Evolutionary conservation across 1,140 invertebrate genomes (phyloP), one percentile per base, ranked within the genome.

Genomic region (Cotesia glomerata): DNA sequence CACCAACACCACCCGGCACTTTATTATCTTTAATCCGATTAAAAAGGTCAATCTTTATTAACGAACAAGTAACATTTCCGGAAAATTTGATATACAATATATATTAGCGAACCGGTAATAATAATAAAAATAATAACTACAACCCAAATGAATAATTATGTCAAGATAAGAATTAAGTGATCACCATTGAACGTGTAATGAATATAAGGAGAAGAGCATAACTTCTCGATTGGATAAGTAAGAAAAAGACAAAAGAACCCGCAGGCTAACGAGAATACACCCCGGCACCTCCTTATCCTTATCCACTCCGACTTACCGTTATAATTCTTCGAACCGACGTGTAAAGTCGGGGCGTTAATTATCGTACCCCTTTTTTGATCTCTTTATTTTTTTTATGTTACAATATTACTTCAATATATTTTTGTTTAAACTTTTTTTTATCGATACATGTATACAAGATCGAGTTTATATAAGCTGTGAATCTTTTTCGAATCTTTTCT

Each of bases 281-380:
- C 70, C 49, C 51, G 54, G 58, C 70, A 72, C 62, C 52, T 72
- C 68, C 74, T 71, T 63, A 65, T 62, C 70, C 70, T 73, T 49
- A 52, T 54, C 59, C 71, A 26, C 52, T 49, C 26, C 64, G 51
- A 52, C 35, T 66, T 72, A 72, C 70, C 70, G 70, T 72, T 72
- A 72, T 72, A 72, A 72, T 72, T 72, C 70, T 66, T 72, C 63
- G 26, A 58, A 72, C 51, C 11, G 49, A 71, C 70, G 62, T 34
- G 63, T 51, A 13, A 65, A 64, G 49, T 56, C 61, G 18, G 61
- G 62, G 70, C 70, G 70, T 72, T 72, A 72, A 72, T 72, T 72
- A 72, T 72, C 70, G 70, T 66, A 72, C 16, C 45, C 63, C 51
- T 45, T 66, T 59, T 49, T 70, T 49, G 39, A 49, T 65, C 62